phyloP scores from a whole-genome alignment of 2,797 vertebrate genomes.

The Acanthopagrus latus region DNA sequence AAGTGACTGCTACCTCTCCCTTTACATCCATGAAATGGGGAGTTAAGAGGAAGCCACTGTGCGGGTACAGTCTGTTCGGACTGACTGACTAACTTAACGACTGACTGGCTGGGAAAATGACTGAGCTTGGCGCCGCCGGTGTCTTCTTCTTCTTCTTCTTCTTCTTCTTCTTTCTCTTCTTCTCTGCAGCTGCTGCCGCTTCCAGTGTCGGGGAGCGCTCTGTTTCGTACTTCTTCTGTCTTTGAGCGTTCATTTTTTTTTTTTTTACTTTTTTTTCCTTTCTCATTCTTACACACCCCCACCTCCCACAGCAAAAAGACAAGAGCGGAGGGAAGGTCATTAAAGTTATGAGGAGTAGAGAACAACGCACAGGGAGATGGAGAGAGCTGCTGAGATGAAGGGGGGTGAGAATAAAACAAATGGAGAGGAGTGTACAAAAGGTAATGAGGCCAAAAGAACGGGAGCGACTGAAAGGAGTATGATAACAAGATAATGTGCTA shows the following conservation, averaged over 20 bases:
- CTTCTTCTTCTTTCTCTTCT: slow-evolving; percentile 18
- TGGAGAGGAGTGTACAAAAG: slow-evolving; percentile 58
- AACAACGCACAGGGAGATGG: slow-evolving; percentile 27
- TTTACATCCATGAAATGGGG: slow-evolving; percentile 70
- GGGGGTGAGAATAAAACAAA: slow-evolving; percentile 65
- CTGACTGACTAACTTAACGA: slow-evolving; percentile 65
- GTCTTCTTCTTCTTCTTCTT: slow-evolving; percentile 31
- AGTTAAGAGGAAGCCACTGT: slow-evolving; percentile 61
- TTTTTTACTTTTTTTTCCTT: neutral
- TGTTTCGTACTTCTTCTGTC: slow-evolving; percentile 21
- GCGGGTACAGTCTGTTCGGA: slow-evolving; percentile 57
- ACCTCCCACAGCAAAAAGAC: slow-evolving; percentile 41
- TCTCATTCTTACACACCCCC: slow-evolving; percentile 17
- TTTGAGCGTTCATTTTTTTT: slow-evolving; percentile 35
- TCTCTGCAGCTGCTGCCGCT: slow-evolving; percentile 30
- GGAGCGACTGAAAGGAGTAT: slow-evolving; percentile 41
- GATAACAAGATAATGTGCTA: slow-evolving; percentile 54
- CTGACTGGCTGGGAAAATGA: slow-evolving; percentile 65
- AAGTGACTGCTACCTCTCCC: slow-evolving; percentile 66
- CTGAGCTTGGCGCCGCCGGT: slow-evolving; percentile 23
- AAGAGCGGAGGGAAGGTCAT: slow-evolving; percentile 46
- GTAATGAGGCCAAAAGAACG: slow-evolving; percentile 73
- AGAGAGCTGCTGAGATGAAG: slow-evolving; percentile 47
- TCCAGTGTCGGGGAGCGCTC: slow-evolving; percentile 4
- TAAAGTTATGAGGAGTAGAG: slow-evolving; percentile 42